Conservation (phyloP, 2,113 vertebrate species). For the Polyodon spathula region DNA sequence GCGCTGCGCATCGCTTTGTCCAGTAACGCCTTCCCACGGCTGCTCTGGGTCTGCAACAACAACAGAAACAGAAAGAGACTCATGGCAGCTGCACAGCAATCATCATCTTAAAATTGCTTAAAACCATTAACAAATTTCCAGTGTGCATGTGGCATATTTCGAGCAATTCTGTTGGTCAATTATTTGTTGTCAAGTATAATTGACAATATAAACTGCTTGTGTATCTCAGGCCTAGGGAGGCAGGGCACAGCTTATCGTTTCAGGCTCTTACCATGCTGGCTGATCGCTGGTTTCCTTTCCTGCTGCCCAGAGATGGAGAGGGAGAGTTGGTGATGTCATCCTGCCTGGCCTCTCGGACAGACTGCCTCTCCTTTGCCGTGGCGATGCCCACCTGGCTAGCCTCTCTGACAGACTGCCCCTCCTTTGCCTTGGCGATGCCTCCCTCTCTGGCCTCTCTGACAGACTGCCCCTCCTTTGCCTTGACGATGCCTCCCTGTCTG, state of each 20-base stretch:
- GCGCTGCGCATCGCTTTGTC: slow-evolving; percentile 76
- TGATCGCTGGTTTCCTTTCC: too few species aligned
- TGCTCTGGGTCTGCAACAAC: slow-evolving; percentile 53
- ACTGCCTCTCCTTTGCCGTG: background rate
- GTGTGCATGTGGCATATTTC: too few species aligned
- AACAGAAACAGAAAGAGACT: slow-evolving; percentile 2
- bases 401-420: too few species aligned
- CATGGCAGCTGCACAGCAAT: background rate
- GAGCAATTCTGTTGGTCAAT: too few species aligned
- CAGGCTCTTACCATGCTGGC: too few species aligned
- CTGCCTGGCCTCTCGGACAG: background rate
- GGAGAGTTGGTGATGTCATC: slow-evolving; percentile 24
- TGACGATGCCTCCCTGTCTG: background rate
- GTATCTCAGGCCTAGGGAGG: too few species aligned
- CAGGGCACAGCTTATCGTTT: too few species aligned
- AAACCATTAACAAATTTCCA: background rate
- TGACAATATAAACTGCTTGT: too few species aligned
- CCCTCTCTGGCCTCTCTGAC: slow-evolving; percentile 13
- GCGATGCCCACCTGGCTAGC: slow-evolving; percentile 18
- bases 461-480: slow-evolving; percentile 14
- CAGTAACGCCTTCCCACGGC: slow-evolving; percentile 71
- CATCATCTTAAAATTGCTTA: background rate
- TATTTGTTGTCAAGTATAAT: too few species aligned
- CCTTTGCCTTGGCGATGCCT: background rate
- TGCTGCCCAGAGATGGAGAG: background rate